These are phyloP conservation scores for Petroica traversi DNA, from an alignment of 2,113 vertebrate species.

Conservation along the genomic window DNA sequence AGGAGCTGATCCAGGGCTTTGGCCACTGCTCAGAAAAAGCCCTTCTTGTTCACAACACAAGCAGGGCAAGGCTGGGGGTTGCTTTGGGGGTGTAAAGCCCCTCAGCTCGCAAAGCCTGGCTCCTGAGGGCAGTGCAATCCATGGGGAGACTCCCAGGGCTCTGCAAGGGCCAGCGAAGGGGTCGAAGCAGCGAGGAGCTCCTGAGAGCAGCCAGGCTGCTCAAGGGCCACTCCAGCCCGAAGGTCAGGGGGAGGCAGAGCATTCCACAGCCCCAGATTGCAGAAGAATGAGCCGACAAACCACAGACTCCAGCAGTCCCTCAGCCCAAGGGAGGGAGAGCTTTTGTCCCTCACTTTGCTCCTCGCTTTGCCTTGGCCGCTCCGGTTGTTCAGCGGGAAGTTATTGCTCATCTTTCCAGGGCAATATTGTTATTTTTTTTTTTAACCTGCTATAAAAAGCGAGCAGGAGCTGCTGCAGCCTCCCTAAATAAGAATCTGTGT, in stretches of 20 bases:
- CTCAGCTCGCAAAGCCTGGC: not conserved
- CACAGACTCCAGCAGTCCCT: slow-evolving; percentile 36
- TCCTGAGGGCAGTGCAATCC: not conserved
- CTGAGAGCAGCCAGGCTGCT: not conserved
- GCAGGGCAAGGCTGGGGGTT: not conserved
- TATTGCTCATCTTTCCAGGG: not conserved
- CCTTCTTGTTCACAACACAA: not conserved
- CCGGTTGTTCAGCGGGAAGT: not conserved
- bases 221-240: not conserved
- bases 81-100: not conserved
- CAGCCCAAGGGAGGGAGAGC: not conserved
- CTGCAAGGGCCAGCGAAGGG: not conserved
- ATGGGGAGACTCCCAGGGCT: not conserved
- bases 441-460: not conserved
- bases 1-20: not conserved
- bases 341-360: not conserved
- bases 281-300: not conserved
- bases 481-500: not conserved
- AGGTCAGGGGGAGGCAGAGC: slow-evolving; percentile 50
- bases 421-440: slow-evolving; percentile 31
- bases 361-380: not conserved
- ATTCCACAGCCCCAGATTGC: slow-evolving; percentile 28
- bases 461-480: not conserved
- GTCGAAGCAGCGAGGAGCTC: not conserved
- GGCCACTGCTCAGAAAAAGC: not conserved